phyloP scores from a whole-genome alignment of 2,888 invertebrate genomes.

The Drosophila subsilvestris region DNA sequence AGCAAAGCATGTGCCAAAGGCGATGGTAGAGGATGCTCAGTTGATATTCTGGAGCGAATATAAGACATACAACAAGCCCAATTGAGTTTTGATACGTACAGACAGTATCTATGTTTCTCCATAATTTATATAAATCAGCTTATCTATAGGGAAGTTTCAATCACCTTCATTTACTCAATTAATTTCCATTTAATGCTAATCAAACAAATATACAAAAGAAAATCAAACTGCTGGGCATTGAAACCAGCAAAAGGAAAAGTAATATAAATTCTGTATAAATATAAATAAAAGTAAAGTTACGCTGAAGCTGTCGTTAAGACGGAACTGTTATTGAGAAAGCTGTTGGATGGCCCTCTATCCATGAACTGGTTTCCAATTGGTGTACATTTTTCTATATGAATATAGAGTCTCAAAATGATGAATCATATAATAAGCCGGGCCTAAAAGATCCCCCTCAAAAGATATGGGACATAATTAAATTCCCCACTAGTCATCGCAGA shows the following conservation, averaged over 20 bases:
- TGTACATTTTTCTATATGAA: not conserved
- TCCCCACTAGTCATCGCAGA: not conserved
- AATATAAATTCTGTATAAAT: not conserved
- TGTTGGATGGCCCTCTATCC: too few relatives aligned
- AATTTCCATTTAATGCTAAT: not conserved
- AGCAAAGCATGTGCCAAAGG: not conserved
- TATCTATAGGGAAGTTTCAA: not conserved
- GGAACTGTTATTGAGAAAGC: not conserved
- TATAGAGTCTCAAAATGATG: not conserved
- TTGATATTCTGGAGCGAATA: too few relatives aligned
- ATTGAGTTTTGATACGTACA: not conserved
- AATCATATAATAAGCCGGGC: not conserved
- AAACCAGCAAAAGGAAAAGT: not conserved
- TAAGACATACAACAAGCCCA: too few relatives aligned
- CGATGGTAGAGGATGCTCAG: too few relatives aligned
- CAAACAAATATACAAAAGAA: not conserved
- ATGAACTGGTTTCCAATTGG: not conserved
- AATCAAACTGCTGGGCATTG: not conserved
- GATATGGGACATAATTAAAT: too few relatives aligned
- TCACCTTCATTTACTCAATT: too few relatives aligned
- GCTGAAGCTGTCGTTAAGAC: not conserved
- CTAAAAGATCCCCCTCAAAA: not conserved
- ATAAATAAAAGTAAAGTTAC: not conserved
- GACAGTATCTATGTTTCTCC: not conserved
- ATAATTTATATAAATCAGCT: not conserved